Evolutionary conservation across 1,140 invertebrate genomes (phyloP).

Genomic region (Sycobia sp.): DNA sequence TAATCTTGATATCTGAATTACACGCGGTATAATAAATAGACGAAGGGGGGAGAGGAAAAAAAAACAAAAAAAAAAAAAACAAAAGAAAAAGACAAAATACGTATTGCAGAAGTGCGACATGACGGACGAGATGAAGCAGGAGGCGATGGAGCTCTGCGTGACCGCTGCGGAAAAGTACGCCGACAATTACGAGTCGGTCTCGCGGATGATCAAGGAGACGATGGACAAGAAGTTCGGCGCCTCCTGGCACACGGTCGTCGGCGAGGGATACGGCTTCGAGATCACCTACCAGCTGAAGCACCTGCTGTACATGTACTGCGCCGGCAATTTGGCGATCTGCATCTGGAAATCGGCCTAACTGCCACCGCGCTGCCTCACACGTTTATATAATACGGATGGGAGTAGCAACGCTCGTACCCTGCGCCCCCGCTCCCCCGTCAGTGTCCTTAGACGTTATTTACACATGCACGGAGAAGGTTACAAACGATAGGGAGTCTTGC

Average conservation of each 20-base stretch:
- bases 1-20: no score
- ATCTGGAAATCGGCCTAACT: slow-evolving; percentile 78
- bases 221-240: slow-evolving; percentile 96
- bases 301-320: slow-evolving; percentile 92
- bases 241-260: slow-evolving; percentile 92
- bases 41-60: no score
- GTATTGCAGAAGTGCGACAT: slow-evolving; percentile 87
- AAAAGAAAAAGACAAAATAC: no score
- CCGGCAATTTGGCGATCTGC: slow-evolving; percentile 87
- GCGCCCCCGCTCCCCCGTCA: no score
- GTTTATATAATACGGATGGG: no score
- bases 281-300: slow-evolving; percentile 94
- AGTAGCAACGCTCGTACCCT: no score
- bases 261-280: slow-evolving; percentile 94
- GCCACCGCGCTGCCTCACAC: not conserved
- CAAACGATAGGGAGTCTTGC: no score
- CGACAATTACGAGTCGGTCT: slow-evolving; percentile 74
- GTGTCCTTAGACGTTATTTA: not conserved
- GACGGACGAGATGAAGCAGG: slow-evolving; percentile 88
- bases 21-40: no score
- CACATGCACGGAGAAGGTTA: not conserved
- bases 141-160: slow-evolving; percentile 89
- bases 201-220: slow-evolving; percentile 90
- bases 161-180: slow-evolving; percentile 92
- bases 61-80: no score